phyloP scores from a whole-genome alignment of 2,797 vertebrate genomes.

The Phataginus tricuspis region DNA sequence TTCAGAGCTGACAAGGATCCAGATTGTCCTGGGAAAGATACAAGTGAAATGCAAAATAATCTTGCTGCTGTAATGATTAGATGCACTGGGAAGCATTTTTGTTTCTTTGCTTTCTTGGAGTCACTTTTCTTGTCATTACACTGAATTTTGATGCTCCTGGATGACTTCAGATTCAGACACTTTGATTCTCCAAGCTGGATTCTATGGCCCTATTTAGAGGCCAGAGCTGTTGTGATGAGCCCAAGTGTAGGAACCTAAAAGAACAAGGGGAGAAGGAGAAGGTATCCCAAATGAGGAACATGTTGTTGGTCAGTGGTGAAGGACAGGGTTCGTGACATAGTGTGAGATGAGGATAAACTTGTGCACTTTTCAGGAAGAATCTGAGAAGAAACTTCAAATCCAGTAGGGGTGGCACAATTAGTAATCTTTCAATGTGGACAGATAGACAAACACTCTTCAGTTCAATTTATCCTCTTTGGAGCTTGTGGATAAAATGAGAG shows the following conservation, averaged over 20 bases:
- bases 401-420: conserved; percentile 64
- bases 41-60: not conserved
- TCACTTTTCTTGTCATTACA: not conserved
- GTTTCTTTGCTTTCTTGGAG: not conserved
- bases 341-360: not conserved
- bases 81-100: not conserved
- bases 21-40: not conserved
- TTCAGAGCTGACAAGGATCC: not conserved
- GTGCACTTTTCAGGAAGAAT: not conserved
- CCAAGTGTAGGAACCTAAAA: not conserved
- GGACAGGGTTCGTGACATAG: not conserved
- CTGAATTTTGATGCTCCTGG: not conserved
- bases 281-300: not conserved
- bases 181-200: not conserved
- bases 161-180: not conserved
- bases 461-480: conserved; percentile 78
- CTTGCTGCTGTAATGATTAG: not conserved
- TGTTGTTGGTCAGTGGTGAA: not conserved
- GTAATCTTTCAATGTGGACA: conserved; percentile 66
- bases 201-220: not conserved
- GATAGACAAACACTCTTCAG: conserved; percentile 69
- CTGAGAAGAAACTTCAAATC: not conserved
- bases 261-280: not conserved
- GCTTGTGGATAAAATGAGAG: too few species aligned
- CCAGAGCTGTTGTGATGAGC: not conserved